Conservation (phyloP, 2,113 vertebrate genomes). For the Sterrhoptilus dennistouni region DNA sequence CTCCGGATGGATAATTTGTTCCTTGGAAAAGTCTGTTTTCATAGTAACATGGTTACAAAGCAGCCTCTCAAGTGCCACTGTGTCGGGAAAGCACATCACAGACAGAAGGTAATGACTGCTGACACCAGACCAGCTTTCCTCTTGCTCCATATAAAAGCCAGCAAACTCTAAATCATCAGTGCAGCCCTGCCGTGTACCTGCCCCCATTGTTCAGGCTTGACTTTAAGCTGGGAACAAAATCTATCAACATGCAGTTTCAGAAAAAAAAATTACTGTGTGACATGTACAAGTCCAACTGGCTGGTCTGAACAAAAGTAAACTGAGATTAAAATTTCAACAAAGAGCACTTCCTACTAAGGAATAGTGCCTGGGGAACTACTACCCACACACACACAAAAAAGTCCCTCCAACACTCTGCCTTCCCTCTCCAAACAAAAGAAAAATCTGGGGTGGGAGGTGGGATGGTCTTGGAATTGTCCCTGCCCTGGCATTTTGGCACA, state of each 20-base stretch:
- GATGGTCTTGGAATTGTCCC: not conserved
- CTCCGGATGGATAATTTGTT: conserved; percentile 27
- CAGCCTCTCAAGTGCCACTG: conserved; percentile 37
- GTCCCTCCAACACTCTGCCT: too few relatives aligned
- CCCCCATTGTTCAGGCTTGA: conserved; percentile 24
- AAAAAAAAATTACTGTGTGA: not conserved
- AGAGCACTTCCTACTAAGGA: not conserved
- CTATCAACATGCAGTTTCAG: conserved; percentile 25
- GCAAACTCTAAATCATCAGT: conserved; percentile 51
- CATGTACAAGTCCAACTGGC: not conserved
- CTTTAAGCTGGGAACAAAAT: conserved; percentile 45
- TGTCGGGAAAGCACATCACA: conserved; percentile 47
- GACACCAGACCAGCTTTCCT: conserved; percentile 36
- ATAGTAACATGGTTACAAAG: conserved; percentile 33
- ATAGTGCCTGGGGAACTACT: not conserved
- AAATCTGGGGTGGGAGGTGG: not conserved
- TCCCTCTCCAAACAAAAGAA: not conserved
- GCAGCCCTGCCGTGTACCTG: not conserved
- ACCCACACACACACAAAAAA: not conserved
- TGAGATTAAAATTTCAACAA: not conserved
- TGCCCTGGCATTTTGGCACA: not conserved
- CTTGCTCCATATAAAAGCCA: conserved; percentile 49
- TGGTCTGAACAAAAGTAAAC: not conserved
- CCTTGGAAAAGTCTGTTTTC: conserved; percentile 61
- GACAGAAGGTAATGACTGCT: conserved; percentile 38